Percentiles rank a stretch among this genome's conserved stretches.
Evolutionary conservation across 2,113 vertebrate species (phyloP).

Genomic region (Scolopax mira): DNA sequence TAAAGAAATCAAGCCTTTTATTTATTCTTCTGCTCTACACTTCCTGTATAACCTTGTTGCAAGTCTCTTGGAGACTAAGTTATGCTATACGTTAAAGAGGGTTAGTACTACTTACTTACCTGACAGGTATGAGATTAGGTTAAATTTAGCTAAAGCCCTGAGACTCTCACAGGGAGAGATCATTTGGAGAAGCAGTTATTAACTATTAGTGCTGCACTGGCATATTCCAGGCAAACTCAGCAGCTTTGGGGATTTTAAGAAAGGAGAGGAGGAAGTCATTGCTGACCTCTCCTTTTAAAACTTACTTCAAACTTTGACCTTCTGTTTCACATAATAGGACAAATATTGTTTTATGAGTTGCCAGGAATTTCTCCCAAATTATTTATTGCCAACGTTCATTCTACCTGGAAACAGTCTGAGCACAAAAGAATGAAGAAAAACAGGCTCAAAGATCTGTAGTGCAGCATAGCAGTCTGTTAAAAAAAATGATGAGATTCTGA

Average conservation of each 20-base stretch:
- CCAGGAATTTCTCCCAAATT: conserved; percentile 41
- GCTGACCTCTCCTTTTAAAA: conserved; percentile 47
- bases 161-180: neutral
- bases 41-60: conserved; percentile 31
- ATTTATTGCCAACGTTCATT: conserved; percentile 28
- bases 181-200: conserved; percentile 19
- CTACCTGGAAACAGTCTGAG: neutral
- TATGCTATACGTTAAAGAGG: conserved; percentile 8
- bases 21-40: neutral
- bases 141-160: conserved; percentile 11
- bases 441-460: neutral
- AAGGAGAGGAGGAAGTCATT: conserved; percentile 24
- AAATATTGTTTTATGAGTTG: conserved; percentile 56
- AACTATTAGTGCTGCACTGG: neutral
- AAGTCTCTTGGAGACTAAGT: conserved; percentile 12
- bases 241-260: conserved; percentile 42
- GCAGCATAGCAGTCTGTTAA: neutral
- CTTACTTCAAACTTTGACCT: conserved; percentile 20
- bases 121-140: conserved; percentile 39
- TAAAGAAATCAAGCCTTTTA: neutral
- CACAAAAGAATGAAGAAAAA: conserved; percentile 27
- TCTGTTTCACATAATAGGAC: conserved; percentile 23
- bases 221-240: neutral
- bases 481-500: neutral
- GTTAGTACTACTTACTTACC: conserved; percentile 16